Evolutionary conservation across 2,888 invertebrate species (phyloP), one percentile per base, ranked within the genome.

Genomic region (Philopedon plagiatum): DNA sequence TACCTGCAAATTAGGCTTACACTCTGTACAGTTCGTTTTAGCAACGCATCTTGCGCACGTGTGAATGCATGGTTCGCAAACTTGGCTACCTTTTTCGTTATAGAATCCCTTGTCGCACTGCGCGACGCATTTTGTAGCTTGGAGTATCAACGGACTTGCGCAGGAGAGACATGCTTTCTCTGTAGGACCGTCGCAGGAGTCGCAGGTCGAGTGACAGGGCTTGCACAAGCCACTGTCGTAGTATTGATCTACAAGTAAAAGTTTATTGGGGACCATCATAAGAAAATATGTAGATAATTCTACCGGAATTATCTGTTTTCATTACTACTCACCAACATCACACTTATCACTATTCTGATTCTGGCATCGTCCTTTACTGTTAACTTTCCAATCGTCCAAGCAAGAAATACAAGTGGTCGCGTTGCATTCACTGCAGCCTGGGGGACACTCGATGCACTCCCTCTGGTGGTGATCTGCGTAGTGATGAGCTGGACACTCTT

Each of bases 161-260:
- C 94, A 95, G 32, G 93, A 91, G 26, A 94, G 86, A 83, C 95
- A 95, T 66, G 91, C 90, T 41, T 88, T 88, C 32, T 91, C 91
- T n/a, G 91, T 90, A 3, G 91, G 89, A 0, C 94, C 95, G 73
- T 91, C 92, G 83, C 96, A 96, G n/a, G 92, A 91, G 75, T 93
- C 93, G 80, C 96, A 96, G 0, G 92, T 91, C 1, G 89, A 88
- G 81, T 94, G 92, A 81, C 96, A 96, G 2, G 89, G 87, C 74
- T 90, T 90, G 83, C 96, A 96, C 51, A 88, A 88, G 44, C 88
- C 89, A 56, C 88, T 89, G 80, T 93, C 93, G 79, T 89, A 91
- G 85, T 93, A 94, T 85, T 94, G 93, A 79, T 89, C 93, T 92
- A 86, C 69, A 86, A 87, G 37, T 8, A 39, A 39, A 5, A 39